phyloP scores from a whole-genome alignment of 2,797 vertebrate species.

The Threskiornis aethiopicus region DNA sequence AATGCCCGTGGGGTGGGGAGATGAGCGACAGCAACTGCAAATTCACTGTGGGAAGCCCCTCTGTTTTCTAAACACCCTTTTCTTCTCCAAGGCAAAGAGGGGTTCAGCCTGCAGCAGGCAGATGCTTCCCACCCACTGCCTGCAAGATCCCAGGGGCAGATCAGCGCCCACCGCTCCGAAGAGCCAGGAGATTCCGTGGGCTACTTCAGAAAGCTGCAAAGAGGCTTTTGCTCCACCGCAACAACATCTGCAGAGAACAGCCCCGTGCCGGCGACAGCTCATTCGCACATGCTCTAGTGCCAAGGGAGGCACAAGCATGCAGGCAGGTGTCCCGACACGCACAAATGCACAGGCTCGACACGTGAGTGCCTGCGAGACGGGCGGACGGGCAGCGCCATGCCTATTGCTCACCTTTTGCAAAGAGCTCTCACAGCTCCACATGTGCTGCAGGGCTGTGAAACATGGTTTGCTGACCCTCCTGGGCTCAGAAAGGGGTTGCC shows the following conservation, averaged over 20 bases:
- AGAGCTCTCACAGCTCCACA: neutral
- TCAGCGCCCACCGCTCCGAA: fast-evolving
- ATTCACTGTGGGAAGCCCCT: neutral
- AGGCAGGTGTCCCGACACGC: fast-evolving
- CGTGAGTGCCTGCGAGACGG: fast-evolving
- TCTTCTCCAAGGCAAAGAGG: neutral
- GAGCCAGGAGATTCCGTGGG: fast-evolving
- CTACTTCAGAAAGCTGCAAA: neutral
- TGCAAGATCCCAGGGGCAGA: fast-evolving
- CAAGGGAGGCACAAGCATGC: neutral
- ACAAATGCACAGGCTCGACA: neutral
- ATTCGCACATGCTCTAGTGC: fast-evolving
- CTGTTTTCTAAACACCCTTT: neutral
- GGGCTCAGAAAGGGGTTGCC: neutral
- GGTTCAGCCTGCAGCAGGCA: neutral
- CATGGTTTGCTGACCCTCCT: neutral
- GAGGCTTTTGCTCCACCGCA: neutral
- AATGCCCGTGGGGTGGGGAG: fast-evolving
- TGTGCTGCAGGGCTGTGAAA: neutral
- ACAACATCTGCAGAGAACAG: neutral
- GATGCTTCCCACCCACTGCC: neutral
- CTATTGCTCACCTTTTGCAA: neutral
- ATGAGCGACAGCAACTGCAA: fast-evolving
- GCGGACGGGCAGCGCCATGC: fast-evolving
- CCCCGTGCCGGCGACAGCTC: fast-evolving